Base-by-base conservation (phyloP, 2,888 invertebrate genomes). In the Cryptocephalus moraei region DNA sequence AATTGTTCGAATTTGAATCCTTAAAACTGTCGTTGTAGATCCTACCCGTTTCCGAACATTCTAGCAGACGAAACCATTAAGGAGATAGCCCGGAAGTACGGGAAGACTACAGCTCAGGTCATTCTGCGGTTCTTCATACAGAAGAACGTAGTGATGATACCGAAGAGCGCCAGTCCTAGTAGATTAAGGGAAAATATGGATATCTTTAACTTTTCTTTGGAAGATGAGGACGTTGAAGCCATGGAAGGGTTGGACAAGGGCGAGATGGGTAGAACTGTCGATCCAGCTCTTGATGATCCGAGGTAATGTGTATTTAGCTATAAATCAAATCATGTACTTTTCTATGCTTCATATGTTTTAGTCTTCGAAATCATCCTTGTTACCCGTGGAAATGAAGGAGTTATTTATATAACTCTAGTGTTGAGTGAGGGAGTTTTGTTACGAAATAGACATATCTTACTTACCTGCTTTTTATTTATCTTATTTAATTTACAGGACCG, bases 221-320 rank as follows among this genome's bases (percentile, higher is more conserved):
- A 44, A 13, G 13, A 14, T 2, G 44, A 44, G 14, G 44, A 44
- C n/a, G 14, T 44, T 12, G 9, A 44, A 11, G 13, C 86, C 80
- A 9, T 44, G 1, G 34, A 44, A 36, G 2, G 13, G 33, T 10
- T 44, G 44, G 44, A 44, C 33, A 36, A 13, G 14, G 44, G 44
- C 9, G 44, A 44, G 2, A 13, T 13, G 9, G 44, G 34, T 36
- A 44, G 44, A 31, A 42, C 33, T 40, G 22, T 40, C n/a, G n/a
- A 40, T 12, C 22, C 22, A 22, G 22, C 3, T 4, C 2, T 4
- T 22, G 22, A 22, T 4, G 6, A 22, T 22, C 22, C 22, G 22
- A 6, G 6, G 22, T 22, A 22, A 22, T n/a, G 36, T 36, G 12
- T 6, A 22, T 36, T 36, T 6, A 36, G 6, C 22, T 22, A 22